Evolutionary conservation across 2,797 vertebrate genomes (phyloP), one percentile per base, ranked within the genome.

Genomic region (Scyliorhinus canicula): DNA sequence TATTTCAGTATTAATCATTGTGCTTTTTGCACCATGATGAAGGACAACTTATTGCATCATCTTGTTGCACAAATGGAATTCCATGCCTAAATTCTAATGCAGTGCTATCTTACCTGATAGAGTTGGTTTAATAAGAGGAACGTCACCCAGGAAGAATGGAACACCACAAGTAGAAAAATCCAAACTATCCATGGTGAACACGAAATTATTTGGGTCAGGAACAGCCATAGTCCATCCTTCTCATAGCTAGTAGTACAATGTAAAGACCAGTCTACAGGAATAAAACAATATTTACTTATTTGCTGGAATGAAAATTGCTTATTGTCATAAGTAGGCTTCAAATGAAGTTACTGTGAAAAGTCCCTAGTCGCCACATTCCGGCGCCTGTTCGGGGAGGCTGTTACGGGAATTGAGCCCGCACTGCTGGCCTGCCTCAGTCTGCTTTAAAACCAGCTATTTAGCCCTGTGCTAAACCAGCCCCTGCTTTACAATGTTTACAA

Each of bases 121-220:
- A 99, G 97, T 96, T 99, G 99, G 96, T 98, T 91, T 31, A 97
- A 0, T 94, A 99, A 97, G 77, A 97, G 96, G 82, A 97, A 5
- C 0, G 96, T 96, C 95, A 98, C 97, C 98, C 98, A 99, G 1
- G 96, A 96, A 69, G 97, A 97, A 95, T 99, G 98, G 95, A 98
- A 98, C 95, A 97, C 96, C 88, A 98, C 96, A 24, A 99, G 63
- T 93, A 97, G 31, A 95, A 98, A 98, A 95, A 99, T 95, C 95
- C 97, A 97, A 65, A 98, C 97, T 95, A 99, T 96, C 99, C 99
- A 99, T 0, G 99, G 98, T 21, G 98, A 99, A 95, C 98, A 99
- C 95, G 96, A 95, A 1, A 97, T 96, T 88, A 98, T 96, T 95
- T 97, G 97, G 0, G 96, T 97, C 95, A 98, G 88, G 74, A 96